Conservation (phyloP, 2,113 vertebrate species). For the Corythornis vintsioides region DNA sequence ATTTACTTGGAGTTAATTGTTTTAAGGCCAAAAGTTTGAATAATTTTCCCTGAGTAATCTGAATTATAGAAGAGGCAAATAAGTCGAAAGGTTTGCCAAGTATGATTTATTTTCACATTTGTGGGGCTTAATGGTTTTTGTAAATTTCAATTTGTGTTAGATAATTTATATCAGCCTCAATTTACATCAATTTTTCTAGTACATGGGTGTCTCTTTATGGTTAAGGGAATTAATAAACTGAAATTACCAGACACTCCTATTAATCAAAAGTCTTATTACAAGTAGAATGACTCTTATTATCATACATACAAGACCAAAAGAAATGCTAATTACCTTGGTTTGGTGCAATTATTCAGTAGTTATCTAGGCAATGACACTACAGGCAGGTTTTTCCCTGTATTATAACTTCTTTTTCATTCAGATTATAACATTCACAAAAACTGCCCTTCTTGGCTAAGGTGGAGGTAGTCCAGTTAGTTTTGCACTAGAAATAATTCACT, state of each 20-base stretch:
- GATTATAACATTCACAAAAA: not conserved
- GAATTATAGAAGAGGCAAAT: not conserved
- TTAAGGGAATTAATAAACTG: constrained; percentile 62
- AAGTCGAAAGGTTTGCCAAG: constrained; percentile 2
- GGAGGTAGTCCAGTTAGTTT: not conserved
- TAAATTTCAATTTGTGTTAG: constrained; percentile 65
- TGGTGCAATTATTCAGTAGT: constrained; percentile 39
- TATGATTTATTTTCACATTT: constrained; percentile 65
- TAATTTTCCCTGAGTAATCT: not conserved
- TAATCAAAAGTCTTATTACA: constrained; percentile 59
- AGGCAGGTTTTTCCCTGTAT: not conserved
- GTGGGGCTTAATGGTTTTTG: constrained; percentile 51
- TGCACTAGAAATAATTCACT: not conserved
- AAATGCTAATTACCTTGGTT: constrained; percentile 56
- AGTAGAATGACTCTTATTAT: constrained; percentile 53
- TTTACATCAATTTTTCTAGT: constrained; percentile 64
- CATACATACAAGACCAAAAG: constrained; percentile 37
- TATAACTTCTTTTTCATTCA: constrained; percentile 11
- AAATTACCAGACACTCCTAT: constrained; percentile 47
- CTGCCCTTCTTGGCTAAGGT: not conserved
- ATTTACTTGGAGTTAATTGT: not conserved
- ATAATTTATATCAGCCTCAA: constrained; percentile 68
- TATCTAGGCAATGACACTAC: constrained; percentile 25
- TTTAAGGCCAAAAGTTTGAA: not conserved
- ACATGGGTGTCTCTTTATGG: constrained; percentile 36